Base-by-base conservation (phyloP, 2,797 vertebrate genomes). In the Diglossa cyanea region DNA sequence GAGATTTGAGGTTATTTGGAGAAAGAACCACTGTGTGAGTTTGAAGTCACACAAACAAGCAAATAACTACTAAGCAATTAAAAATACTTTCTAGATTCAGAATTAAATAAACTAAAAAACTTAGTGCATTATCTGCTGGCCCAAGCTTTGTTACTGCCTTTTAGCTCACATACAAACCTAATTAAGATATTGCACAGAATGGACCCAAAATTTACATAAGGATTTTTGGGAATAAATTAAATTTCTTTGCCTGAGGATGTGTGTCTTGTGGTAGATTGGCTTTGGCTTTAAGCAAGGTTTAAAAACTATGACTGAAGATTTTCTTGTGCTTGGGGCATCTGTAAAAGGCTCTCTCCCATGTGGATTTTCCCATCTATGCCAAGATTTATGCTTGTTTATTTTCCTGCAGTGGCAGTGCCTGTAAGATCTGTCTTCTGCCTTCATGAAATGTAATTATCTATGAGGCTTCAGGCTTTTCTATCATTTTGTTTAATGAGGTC, bases 381-480 rank as follows among this genome's bases (percentile, higher is more conserved):
- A 91, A 76, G 66, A 92, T 55, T 78, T 70, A 60, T 55, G 37
- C 26, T 87, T 82, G n/a, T 75, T 92, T 93, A 30, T 88, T 94
- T 85, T 86, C 35, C 37, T 76, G 2, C 28, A 66, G 31, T 54
- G 19, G 17, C 31, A 47, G 20, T 19, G 31, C 55, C 66, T 90
- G 11, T 44, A 62, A 92, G 62, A 54, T 44, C 44, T 71, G 35
- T 42, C 40, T 88, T 83, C 37, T 55, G 28, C 44, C 28, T 55
- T 62, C 51, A 66, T 67, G 63, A 85, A 92, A 90, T 76, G 33
- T 60, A 93, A 94, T 96, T 94, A 92, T 76, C 66, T 88, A 1
- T 55, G 47, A 91, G 37, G 77, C 89, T 92, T 89, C 71, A 76
- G 77, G 86, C 74, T 90, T 80, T 82, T 70, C 88, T 79, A 7